These are phyloP conservation scores for Amblyteles armatorius DNA, from an alignment of 2,888 invertebrate species.

Conservation along the genomic window DNA sequence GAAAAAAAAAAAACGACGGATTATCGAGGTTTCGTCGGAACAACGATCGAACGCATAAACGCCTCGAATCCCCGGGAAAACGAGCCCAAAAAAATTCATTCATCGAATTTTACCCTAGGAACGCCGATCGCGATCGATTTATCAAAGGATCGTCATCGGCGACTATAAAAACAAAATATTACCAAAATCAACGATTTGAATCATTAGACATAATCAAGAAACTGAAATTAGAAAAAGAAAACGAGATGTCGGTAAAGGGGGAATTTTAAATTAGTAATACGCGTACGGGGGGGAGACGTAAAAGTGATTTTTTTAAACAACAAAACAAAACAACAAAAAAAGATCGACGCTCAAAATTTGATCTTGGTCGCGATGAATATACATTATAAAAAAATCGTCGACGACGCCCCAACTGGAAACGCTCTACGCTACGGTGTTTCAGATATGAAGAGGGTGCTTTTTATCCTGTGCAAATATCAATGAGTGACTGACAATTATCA, in stretches of 20 bases:
- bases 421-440: conserved; percentile 54
- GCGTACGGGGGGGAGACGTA: neutral
- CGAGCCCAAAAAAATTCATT: conserved; percentile 51
- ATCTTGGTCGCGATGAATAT: conserved; percentile 50
- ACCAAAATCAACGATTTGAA: conserved; percentile 60
- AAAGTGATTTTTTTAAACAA: conserved; percentile 15
- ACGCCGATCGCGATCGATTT: conserved; percentile 67
- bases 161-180: conserved; percentile 23
- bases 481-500: conserved; percentile 52
- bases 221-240: conserved; percentile 52
- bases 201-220: conserved; percentile 66
- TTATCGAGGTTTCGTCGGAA: conserved; percentile 72
- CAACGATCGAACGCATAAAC: conserved; percentile 73
- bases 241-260: conserved; percentile 24
- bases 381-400: conserved; percentile 29
- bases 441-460: conserved; percentile 41
- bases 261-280: conserved; percentile 28
- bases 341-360: conserved; percentile 59
- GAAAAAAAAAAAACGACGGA: conserved; percentile 9
- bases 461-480: conserved; percentile 45
- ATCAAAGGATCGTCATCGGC: conserved; percentile 59
- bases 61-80: conserved; percentile 45
- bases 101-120: conserved; percentile 47
- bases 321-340: neutral
- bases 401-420: conserved; percentile 47